phyloP scores from a whole-genome alignment of 37 sponge, comb jelly and placozoan genomes.

The Geodia barretti region DNA sequence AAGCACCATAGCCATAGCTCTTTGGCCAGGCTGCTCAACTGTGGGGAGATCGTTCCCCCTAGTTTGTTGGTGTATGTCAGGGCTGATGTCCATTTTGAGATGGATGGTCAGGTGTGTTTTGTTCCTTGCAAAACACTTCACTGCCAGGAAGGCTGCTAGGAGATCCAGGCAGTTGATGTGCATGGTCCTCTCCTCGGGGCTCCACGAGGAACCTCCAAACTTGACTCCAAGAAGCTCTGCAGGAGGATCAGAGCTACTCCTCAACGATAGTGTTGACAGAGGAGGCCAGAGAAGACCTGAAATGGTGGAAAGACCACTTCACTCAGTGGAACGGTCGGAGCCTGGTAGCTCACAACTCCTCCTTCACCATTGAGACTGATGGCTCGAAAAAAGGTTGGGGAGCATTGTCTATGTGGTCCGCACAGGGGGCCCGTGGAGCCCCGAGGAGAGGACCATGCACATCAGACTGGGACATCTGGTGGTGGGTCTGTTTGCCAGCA shows the following conservation, averaged over 20 bases:
- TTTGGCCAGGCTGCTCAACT: slow-evolving; percentile 9
- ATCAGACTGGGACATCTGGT: slow-evolving; percentile 36
- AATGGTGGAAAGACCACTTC: slow-evolving; percentile 25
- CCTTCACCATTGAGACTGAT: slow-evolving; percentile 27
- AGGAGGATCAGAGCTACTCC: slow-evolving; percentile 2
- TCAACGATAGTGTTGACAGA: neutral
- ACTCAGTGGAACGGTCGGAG: slow-evolving; percentile 33
- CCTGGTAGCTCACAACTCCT: neutral
- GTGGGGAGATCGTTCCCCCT: slow-evolving; percentile 36
- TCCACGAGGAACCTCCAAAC: slow-evolving; percentile 49
- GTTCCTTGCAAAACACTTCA: slow-evolving; percentile 33
- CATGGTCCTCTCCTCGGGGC: slow-evolving; percentile 14
- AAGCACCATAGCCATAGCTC: slow-evolving; percentile 57
- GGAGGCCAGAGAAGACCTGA: slow-evolving; percentile 27
- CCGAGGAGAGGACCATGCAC: slow-evolving; percentile 33
- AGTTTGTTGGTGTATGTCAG: slow-evolving; percentile 39
- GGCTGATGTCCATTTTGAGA: slow-evolving; percentile 40
- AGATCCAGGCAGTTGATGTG: slow-evolving; percentile 76
- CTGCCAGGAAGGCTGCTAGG: slow-evolving; percentile 46
- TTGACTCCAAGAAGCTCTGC: slow-evolving; percentile 12
- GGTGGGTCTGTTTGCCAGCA: slow-evolving; percentile 39
- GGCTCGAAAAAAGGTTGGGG: slow-evolving; percentile 55
- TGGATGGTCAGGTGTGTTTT: neutral
- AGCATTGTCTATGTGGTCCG: slow-evolving; percentile 11
- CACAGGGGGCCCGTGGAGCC: slow-evolving; percentile 65